These are phyloP conservation scores for Augochlora pura DNA, from an alignment of 1,140 invertebrate species.

Conservation along the genomic window DNA sequence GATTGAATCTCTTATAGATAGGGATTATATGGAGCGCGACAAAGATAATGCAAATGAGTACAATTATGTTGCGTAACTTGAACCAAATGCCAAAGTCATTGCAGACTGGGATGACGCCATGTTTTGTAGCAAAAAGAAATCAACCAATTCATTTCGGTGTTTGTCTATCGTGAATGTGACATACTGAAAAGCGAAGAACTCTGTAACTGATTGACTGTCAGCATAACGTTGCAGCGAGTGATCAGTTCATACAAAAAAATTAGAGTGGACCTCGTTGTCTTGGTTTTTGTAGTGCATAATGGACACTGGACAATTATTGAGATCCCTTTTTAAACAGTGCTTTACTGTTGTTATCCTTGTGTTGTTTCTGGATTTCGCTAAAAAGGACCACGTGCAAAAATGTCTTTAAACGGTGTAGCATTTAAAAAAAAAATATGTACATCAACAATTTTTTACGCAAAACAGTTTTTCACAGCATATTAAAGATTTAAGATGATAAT, in stretches of 20 bases:
- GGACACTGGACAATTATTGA: conserved; percentile 48
- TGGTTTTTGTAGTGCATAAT: conserved; percentile 57
- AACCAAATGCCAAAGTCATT: conserved; percentile 75
- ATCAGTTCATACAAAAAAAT: conserved; percentile 47
- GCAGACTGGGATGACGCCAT: conserved; percentile 49
- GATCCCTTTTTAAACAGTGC: conserved; percentile 54
- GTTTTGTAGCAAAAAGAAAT: conserved; percentile 55
- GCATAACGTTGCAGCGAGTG: conserved; percentile 39
- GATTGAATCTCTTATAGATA: conserved; percentile 98
- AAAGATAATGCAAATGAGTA: conserved; percentile 99
- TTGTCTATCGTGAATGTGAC: conserved; percentile 62
- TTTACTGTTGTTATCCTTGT: conserved; percentile 57
- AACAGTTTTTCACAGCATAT: conserved; percentile 63
- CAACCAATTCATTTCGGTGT: conserved; percentile 54
- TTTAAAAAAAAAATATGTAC: conserved; percentile 43
- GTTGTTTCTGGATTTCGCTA: conserved; percentile 59
- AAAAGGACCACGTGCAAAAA: conserved; percentile 48
- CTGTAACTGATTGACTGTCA: conserved; percentile 44
- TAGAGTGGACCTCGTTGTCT: conserved; percentile 54
- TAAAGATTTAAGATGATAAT: conserved; percentile 53
- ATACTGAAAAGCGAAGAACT: conserved; percentile 43
- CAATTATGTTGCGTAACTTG: conserved; percentile 96
- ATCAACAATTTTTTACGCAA: conserved; percentile 62
- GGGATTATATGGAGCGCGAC: conserved; percentile 99
- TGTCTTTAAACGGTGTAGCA: conserved; percentile 54